These are phyloP conservation scores for Choristoneura rosaceana DNA, from an alignment of 2,888 invertebrate genomes.

Conservation along the genomic window DNA sequence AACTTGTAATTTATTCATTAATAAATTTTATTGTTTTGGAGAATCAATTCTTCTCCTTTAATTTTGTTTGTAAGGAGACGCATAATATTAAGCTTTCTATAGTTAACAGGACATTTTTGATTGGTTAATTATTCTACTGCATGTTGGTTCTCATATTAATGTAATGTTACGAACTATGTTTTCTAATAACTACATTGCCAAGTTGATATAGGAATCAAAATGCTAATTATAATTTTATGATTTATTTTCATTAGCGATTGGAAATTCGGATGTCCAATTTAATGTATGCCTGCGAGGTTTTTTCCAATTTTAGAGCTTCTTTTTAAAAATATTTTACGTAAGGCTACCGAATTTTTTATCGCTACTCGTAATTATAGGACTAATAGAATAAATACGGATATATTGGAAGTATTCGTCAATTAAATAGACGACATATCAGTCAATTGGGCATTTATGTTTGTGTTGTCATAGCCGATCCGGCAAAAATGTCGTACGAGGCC, in stretches of 20 bases:
- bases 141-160: constrained; percentile 35
- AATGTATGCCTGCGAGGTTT: background rate
- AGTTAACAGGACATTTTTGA: constrained; percentile 26
- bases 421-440: constrained; percentile 40
- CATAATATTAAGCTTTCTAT: constrained; percentile 35
- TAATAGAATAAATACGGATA: constrained; percentile 29
- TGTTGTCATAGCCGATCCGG: constrained; percentile 38
- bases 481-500: constrained; percentile 46
- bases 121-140: constrained; percentile 9
- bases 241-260: constrained; percentile 39
- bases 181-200: constrained; percentile 17
- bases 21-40: constrained; percentile 22
- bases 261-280: background rate
- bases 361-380: constrained; percentile 42
- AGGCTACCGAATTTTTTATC: background rate
- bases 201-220: constrained; percentile 36
- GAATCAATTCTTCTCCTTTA: constrained; percentile 31
- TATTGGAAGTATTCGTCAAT: constrained; percentile 42
- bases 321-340: background rate
- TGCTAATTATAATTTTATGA: constrained; percentile 43
- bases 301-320: background rate
- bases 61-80: constrained; percentile 30
- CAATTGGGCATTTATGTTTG: constrained; percentile 31
- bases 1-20: constrained; percentile 24
- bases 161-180: background rate